Conservation (phyloP, 2,113 vertebrate species). For the Miniopterus natalensis region DNA sequence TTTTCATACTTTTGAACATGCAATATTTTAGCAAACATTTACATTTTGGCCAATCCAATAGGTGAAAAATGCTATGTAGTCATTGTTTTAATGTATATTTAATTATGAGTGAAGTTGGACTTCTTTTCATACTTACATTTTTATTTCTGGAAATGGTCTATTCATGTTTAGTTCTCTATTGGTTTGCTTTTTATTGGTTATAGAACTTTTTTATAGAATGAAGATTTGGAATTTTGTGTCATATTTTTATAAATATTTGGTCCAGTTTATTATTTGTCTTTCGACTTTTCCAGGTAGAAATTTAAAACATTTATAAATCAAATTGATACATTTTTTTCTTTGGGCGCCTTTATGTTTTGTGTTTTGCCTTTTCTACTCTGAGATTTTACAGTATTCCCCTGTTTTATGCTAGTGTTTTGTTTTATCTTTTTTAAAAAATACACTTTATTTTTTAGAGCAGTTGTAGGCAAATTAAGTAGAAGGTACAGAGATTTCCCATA, state of each 20-base stretch:
- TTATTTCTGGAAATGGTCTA: background rate
- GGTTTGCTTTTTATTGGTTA: conserved; percentile 5
- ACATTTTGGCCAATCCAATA: background rate
- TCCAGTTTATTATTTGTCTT: background rate
- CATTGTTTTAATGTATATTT: background rate
- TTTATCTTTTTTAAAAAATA: too few species aligned
- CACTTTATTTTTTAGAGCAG: too few species aligned
- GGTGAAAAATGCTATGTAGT: background rate
- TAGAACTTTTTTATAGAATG: background rate
- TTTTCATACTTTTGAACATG: background rate
- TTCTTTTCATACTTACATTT: background rate
- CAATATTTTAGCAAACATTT: background rate
- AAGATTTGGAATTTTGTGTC: background rate
- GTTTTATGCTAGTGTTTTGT: background rate
- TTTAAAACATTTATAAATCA: background rate
- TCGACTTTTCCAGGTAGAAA: conserved; percentile 10
- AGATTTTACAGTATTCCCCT: background rate
- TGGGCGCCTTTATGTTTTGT: background rate
- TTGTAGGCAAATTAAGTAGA: too few species aligned
- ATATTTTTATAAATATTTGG: background rate
- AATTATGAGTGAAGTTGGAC: background rate
- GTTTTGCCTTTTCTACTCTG: background rate
- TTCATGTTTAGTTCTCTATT: background rate
- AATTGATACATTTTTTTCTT: background rate
- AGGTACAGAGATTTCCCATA: too few species aligned